Percentiles rank a stretch among this genome's conserved stretches.
These are phyloP conservation scores for Eilema depressum DNA, from an alignment of 2,888 invertebrate genomes.

Conservation along the genomic window DNA sequence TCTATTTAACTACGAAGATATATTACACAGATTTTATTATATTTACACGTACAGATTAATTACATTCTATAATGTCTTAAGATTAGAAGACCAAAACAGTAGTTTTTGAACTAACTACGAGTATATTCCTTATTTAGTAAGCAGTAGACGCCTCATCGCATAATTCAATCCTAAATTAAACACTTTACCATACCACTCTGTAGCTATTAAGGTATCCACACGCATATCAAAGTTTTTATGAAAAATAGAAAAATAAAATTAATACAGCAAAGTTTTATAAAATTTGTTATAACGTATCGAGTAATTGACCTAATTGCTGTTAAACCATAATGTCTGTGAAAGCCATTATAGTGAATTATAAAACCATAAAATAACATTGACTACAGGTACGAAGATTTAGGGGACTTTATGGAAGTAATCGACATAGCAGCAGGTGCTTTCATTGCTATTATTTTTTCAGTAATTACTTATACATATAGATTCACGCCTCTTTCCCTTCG, in stretches of 20 bases:
- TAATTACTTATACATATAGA: background rate
- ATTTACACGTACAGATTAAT: no score
- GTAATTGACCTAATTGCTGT: constrained; percentile 34
- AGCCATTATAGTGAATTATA: constrained; percentile 36
- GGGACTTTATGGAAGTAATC: constrained; percentile 18
- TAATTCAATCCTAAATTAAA: background rate
- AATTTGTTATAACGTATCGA: constrained; percentile 18
- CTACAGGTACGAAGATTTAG: constrained; percentile 23
- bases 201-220: background rate
- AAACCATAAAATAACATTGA: constrained; percentile 34
- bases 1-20: background rate
- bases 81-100: background rate
- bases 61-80: no score
- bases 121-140: no score
- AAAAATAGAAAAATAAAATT: background rate
- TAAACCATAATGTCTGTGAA: constrained; percentile 28
- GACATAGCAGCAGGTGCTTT: background rate
- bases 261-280: constrained; percentile 8
- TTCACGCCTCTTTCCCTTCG: background rate
- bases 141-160: no score
- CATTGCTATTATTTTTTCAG: background rate
- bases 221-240: background rate
- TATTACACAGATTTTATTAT: no score
- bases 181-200: background rate
- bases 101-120: background rate